Evolutionary conservation across 2,113 vertebrate genomes (phyloP).

Genomic region (Chamaea fasciata): DNA sequence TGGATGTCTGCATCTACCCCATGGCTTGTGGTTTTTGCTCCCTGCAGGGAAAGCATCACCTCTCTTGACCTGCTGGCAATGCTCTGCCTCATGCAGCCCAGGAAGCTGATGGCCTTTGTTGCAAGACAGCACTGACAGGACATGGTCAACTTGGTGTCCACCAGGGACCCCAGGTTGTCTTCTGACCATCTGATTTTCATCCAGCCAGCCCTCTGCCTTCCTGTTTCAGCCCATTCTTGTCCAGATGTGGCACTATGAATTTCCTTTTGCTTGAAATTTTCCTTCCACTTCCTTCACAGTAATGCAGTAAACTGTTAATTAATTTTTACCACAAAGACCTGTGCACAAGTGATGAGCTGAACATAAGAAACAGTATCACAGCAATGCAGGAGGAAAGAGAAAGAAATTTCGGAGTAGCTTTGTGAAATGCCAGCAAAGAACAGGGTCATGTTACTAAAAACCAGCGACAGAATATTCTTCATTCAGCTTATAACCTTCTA

Average conservation of each 20-base stretch:
- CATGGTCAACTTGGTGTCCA: neutral
- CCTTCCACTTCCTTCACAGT: neutral
- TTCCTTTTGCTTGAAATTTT: neutral
- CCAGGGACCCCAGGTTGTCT: neutral
- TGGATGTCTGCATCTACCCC: neutral
- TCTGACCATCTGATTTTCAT: neutral
- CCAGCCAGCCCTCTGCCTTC: neutral
- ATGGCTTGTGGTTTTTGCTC: neutral
- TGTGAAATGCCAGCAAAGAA: neutral
- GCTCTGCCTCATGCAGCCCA: neutral
- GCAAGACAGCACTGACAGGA: accelerated
- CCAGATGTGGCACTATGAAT: neutral
- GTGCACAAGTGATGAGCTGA: neutral
- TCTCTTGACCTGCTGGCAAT: neutral
- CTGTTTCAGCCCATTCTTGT: neutral
- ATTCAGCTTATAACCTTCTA: neutral
- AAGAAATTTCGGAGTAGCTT: neutral
- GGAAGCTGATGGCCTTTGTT: neutral
- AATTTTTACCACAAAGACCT: neutral
- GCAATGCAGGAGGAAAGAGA: neutral
- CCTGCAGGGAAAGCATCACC: neutral
- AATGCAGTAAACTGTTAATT: neutral
- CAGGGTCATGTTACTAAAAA: neutral
- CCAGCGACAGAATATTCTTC: neutral
- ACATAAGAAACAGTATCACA: neutral